Evolutionary conservation across 1,140 invertebrate species (phyloP).

Genomic region (Diuraphis noxia): DNA sequence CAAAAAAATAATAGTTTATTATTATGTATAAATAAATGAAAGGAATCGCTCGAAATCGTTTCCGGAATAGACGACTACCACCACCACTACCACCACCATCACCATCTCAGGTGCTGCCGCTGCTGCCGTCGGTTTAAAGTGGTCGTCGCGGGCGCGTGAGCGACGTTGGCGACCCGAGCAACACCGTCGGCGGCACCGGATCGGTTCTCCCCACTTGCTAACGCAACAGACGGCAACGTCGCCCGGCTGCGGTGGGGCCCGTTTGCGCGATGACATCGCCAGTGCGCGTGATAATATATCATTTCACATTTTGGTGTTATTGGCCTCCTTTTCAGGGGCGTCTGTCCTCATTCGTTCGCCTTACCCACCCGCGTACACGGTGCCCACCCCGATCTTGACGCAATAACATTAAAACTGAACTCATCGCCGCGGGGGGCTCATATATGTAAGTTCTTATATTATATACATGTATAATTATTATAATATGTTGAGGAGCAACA

Average conservation of each 20-base stretch:
- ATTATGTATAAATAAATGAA: background rate
- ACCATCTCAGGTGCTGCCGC: constrained; percentile 18
- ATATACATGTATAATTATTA: background rate
- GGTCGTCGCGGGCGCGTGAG: constrained; percentile 1
- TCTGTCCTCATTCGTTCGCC: background rate
- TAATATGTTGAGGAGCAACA: background rate
- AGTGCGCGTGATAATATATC: background rate
- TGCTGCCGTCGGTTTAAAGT: constrained; percentile 8
- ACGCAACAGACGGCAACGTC: constrained; percentile 17
- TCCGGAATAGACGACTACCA: background rate
- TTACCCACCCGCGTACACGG: background rate
- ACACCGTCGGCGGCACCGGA: background rate
- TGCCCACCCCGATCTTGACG: background rate
- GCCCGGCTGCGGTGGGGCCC: background rate
- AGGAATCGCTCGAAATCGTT: constrained; percentile 10
- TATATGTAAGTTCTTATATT: background rate
- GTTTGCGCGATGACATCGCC: constrained; percentile 21
- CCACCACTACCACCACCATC: background rate
- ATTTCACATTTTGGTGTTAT: background rate
- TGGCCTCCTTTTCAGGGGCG: background rate
- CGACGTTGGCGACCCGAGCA: constrained; percentile 17
- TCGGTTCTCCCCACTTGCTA: background rate
- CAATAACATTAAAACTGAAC: background rate
- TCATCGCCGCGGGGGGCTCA: background rate
- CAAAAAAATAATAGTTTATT: background rate